Evolutionary conservation across 1,140 invertebrate genomes (phyloP).

Genomic region (Zaprionus taronus): DNA sequence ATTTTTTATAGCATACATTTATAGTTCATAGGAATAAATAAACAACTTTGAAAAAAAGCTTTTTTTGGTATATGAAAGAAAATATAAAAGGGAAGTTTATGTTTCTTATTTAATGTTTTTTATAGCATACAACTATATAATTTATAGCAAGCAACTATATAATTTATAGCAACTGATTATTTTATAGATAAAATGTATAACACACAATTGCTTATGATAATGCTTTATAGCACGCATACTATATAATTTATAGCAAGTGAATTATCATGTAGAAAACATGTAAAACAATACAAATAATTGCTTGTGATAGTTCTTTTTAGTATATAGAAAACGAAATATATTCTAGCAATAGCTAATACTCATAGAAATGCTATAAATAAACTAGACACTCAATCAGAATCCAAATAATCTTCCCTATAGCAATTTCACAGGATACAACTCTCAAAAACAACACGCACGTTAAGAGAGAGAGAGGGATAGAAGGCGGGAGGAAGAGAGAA

Average conservation of each 20-base stretch:
- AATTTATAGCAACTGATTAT: background rate
- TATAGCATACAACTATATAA: background rate
- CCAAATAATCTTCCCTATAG: background rate
- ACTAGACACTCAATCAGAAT: background rate
- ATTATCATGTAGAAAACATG: background rate
- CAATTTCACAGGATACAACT: background rate
- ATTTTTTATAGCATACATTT: no score
- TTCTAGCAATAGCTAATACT: background rate
- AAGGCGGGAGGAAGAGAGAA: background rate
- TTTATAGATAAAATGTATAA: background rate
- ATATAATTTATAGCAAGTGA: no score
- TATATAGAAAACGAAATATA: no score
- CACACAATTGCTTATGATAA: background rate
- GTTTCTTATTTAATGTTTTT: background rate
- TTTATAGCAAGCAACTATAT: background rate
- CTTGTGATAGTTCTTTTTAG: background rate
- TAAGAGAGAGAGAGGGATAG: background rate
- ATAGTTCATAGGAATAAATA: background rate
- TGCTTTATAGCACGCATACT: background rate
- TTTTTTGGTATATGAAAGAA: background rate
- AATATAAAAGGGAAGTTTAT: background rate
- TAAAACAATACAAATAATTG: background rate
- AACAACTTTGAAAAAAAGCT: background rate
- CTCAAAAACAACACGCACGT: conserved; percentile 22
- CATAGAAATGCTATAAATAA: background rate